Evolutionary conservation across 2,797 vertebrate genomes (phyloP), one percentile per base, ranked within the genome.

Genomic region (Premnoplex brunnescens): DNA sequence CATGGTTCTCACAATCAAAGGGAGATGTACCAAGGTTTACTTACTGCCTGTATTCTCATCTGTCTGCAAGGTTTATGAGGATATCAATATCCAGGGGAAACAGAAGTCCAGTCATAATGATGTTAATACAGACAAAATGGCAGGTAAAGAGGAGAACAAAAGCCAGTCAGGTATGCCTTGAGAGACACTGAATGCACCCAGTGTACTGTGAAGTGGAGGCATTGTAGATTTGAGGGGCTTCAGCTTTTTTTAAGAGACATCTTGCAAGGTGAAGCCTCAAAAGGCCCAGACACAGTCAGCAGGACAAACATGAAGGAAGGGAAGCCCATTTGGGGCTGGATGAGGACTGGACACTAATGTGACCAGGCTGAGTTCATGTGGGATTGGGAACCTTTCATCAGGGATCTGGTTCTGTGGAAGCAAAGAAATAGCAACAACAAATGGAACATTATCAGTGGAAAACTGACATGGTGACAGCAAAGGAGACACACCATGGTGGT

Each of bases 11-110:
- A 67, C 14, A 52, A 66, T 32, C 39, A 82, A 67, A 69, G 30
- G 1, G 7, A 67, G 32, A 37, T 0, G 0, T 56, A 27, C 7
- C 3, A 23, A 49, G 27, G 39, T 49, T 73, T n/a, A 30, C 36
- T 60, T 52, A 39, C 44, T 71, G 36, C 49, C 24, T 32, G 7
- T 60, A 36, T 60, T 63, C 12, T 75, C 37, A 51, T 56, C 34
- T 69, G 10, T 55, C 63, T 81, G 46, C 46, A 26, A 39, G 37
- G 82, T 87, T 85, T 55, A 64, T 36, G 32, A 36, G 24, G 34
- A 24, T 28, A 64, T 55, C 7, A 82, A 20, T 63, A 60, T 8
- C 52, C 76, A 46, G 14, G 39, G 37, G 82, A 72, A 64, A 56
- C 7, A 75, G 21, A 48, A 80, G 30, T 51, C 44, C 34, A 85